Evolutionary conservation across 2,113 vertebrate species (phyloP).

Genomic region (Bujurquina vittata): DNA sequence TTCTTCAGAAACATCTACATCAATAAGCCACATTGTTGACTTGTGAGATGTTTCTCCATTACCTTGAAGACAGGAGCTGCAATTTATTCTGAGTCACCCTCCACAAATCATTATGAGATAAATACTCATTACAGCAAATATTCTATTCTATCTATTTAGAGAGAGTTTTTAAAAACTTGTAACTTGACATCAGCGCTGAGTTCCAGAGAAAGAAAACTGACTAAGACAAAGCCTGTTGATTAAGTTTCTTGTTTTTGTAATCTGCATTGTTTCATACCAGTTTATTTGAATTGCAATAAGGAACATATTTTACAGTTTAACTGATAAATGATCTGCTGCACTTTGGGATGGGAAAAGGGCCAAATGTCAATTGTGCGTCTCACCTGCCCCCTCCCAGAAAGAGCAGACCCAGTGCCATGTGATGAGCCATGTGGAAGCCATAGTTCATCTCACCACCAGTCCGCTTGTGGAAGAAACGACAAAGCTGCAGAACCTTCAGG

Average conservation of each 20-base stretch:
- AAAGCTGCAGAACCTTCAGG: conserved; percentile 93
- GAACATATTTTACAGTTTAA: not conserved
- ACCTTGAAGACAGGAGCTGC: not conserved
- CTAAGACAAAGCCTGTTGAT: not conserved
- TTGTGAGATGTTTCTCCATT: not conserved
- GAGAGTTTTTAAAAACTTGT: not conserved
- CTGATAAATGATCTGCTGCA: not conserved
- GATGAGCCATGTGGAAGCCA: conserved; percentile 96
- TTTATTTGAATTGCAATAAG: not conserved
- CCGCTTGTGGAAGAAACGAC: conserved; percentile 95
- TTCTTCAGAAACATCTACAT: not conserved
- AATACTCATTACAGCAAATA: not conserved
- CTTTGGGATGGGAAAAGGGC: not conserved
- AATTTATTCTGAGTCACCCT: not conserved
- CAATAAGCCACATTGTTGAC: not conserved
- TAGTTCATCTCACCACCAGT: conserved; percentile 98
- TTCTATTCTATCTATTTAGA: not conserved
- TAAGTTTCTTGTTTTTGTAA: not conserved
- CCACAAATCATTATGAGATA: not conserved
- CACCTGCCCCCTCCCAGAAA: conserved; percentile 97
- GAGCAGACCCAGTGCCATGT: conserved; percentile 96
- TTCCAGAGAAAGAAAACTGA: not conserved
- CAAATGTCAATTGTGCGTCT: conserved; percentile 15
- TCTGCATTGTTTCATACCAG: not conserved
- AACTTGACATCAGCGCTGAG: not conserved